Evolutionary conservation across 2,113 vertebrate genomes (phyloP).

Genomic region (Paramisgurnus dabryanus): DNA sequence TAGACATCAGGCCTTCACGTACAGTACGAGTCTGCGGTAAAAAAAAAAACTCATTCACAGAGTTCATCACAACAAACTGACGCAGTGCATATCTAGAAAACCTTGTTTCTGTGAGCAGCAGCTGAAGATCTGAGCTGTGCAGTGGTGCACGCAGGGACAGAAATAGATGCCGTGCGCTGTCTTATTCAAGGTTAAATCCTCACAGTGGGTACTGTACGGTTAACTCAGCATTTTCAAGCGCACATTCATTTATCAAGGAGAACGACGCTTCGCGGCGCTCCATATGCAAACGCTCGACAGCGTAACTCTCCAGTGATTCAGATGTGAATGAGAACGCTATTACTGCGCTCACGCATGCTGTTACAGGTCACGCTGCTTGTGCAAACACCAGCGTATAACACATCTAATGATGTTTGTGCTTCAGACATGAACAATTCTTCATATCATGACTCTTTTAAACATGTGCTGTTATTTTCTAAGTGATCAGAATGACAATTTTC

Average conservation of each 20-base stretch:
- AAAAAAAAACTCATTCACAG: background rate
- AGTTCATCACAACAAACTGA: background rate
- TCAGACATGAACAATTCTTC: no score
- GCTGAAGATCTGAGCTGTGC: conserved; percentile 22
- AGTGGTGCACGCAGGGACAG: conserved; percentile 35
- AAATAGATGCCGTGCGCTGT: conserved; percentile 46
- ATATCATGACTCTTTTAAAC: no score
- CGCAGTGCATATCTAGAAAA: conserved; percentile 2
- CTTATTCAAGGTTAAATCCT: conserved; percentile 53
- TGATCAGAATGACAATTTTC: no score
- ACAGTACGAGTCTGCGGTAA: background rate
- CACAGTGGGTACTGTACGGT: conserved; percentile 46
- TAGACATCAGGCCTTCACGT: no score
- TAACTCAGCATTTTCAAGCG: conserved; percentile 50
- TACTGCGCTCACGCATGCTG: background rate
- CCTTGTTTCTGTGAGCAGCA: conserved; percentile 37
- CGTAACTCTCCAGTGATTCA: background rate
- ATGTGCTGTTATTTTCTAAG: no score
- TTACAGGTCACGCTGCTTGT: background rate
- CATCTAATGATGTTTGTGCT: no score
- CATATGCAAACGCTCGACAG: conserved; percentile 25
- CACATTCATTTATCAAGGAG: conserved; percentile 53
- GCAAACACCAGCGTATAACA: conserved; percentile 6
- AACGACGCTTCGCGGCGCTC: conserved; percentile 23
- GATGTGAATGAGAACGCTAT: conserved; percentile 26